Percentiles rank a stretch among this genome's conserved stretches.
phyloP scores from a whole-genome alignment of 2,113 vertebrate species.

The Platichthys flesus region DNA sequence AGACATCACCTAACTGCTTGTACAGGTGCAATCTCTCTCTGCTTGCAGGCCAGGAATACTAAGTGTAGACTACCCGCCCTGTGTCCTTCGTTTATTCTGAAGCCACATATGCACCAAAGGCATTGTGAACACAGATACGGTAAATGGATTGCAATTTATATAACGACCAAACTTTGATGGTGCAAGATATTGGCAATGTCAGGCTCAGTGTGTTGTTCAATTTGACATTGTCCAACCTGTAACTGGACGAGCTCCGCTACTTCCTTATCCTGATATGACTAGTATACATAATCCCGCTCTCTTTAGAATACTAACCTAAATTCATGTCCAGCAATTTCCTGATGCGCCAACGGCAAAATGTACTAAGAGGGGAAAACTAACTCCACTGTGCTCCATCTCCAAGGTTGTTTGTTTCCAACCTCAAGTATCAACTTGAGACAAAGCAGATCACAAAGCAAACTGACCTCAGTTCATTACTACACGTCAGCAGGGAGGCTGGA shows the following conservation, averaged over 20 bases:
- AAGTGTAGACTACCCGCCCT: slow-evolving; percentile 44
- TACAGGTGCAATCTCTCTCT: slow-evolving; percentile 71
- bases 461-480: slow-evolving; percentile 11
- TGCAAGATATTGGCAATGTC: not conserved
- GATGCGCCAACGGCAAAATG: not conserved
- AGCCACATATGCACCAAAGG: not conserved
- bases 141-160: not conserved
- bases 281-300: not conserved
- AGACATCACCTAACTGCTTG: slow-evolving; percentile 72
- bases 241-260: not conserved
- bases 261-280: not conserved
- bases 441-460: not conserved
- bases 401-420: slow-evolving; percentile 13
- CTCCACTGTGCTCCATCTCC: not conserved
- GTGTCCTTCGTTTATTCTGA: slow-evolving; percentile 48
- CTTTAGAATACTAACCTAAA: not conserved
- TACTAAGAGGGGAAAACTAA: not conserved
- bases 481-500: slow-evolving; percentile 13
- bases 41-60: slow-evolving; percentile 68
- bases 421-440: slow-evolving; percentile 15
- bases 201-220: not conserved
- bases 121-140: not conserved
- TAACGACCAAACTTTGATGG: not conserved
- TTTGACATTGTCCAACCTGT: not conserved
- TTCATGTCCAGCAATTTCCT: not conserved